Conservation (phyloP, 2,888 invertebrate species). For the Ctena decussata region DNA sequence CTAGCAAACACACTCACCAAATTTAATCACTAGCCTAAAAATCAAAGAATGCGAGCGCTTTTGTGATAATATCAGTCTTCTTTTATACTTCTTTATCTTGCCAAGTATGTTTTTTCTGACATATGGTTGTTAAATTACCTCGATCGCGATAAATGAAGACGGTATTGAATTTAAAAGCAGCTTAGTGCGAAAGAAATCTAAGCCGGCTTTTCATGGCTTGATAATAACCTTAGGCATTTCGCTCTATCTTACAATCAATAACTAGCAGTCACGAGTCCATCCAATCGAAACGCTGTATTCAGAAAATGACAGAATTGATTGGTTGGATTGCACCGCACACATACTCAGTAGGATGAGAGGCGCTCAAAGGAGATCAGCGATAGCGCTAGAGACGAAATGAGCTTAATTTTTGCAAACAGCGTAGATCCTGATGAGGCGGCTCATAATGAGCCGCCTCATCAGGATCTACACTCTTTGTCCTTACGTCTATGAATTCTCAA, state of each 20-base stretch:
- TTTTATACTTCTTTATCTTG: background rate
- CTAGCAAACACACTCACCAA: too few species aligned
- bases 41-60: too few species aligned
- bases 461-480: too few species aligned
- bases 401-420: too few species aligned
- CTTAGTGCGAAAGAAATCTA: constrained; percentile 8
- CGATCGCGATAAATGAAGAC: background rate
- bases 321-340: constrained; percentile 32
- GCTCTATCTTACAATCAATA: background rate
- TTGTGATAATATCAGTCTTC: background rate
- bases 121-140: background rate
- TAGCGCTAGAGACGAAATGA: too few species aligned
- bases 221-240: constrained; percentile 3
- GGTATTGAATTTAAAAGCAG: constrained; percentile 1
- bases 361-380: background rate
- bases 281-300: constrained; percentile 75
- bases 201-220: background rate
- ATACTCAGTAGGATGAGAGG: background rate
- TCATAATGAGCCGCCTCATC: too few species aligned
- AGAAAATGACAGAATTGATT: constrained; percentile 65
- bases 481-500: too few species aligned
- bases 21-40: too few species aligned
- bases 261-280: constrained; percentile 12
- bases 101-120: background rate
- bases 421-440: too few species aligned